Percentiles rank a stretch among this genome's conserved stretches.
Evolutionary conservation across 2,797 vertebrate species (phyloP).

Genomic region (Nyctalus aviator): DNA sequence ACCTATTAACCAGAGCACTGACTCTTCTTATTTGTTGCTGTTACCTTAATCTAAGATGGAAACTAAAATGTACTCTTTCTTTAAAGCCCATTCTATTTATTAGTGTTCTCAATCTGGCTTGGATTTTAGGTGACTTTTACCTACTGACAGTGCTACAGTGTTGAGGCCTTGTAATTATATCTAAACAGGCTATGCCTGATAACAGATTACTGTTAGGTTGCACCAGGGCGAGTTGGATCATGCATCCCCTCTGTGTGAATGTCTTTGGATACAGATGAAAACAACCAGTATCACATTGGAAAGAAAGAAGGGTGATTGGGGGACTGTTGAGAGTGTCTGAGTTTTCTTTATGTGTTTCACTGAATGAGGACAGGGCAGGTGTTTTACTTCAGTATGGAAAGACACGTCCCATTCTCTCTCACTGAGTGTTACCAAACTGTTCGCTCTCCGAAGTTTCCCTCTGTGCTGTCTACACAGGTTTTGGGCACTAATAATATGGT

Average conservation of each 20-base stretch:
- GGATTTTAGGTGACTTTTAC: background rate
- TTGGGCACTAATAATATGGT: background rate
- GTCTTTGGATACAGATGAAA: background rate
- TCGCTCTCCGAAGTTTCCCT: background rate
- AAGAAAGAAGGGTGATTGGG: background rate
- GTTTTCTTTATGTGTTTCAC: background rate
- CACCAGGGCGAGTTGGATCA: fast-evolving
- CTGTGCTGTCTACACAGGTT: background rate
- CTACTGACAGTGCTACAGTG: background rate
- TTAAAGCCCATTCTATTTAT: background rate
- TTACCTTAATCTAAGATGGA: background rate
- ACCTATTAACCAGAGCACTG: too few relatives aligned
- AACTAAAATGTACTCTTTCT: background rate
- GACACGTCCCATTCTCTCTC: background rate
- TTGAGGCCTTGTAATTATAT: background rate
- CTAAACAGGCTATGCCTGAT: background rate
- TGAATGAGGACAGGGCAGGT: background rate
- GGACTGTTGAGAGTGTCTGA: background rate
- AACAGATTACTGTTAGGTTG: background rate
- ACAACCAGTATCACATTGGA: background rate
- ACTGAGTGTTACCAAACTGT: background rate
- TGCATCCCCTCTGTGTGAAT: background rate
- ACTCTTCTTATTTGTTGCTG: background rate
- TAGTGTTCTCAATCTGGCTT: background rate
- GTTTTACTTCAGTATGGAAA: background rate